Evolutionary conservation across 2,888 invertebrate species (phyloP).

Genomic region (Sisyra nigra): DNA sequence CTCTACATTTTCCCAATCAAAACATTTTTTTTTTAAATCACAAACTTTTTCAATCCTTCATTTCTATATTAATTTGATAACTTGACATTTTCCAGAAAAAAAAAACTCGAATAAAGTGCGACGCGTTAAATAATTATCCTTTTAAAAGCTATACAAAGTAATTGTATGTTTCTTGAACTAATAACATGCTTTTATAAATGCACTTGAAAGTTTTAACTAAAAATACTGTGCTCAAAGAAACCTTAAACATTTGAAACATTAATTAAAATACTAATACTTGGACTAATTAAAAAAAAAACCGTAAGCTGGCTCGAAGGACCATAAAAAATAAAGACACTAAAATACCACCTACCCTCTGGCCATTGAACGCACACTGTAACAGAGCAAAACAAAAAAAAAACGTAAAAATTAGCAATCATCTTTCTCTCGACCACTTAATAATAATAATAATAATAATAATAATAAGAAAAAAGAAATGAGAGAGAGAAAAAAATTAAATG

Average conservation of each 20-base stretch:
- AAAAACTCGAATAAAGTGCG: not conserved
- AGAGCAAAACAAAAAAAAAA: constrained; percentile 22
- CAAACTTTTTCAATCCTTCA: not conserved
- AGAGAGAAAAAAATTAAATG: not conserved
- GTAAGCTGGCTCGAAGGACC: not conserved
- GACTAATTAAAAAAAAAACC: not conserved
- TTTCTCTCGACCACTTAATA: not conserved
- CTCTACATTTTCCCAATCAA: constrained; percentile 22
- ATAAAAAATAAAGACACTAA: constrained; percentile 6
- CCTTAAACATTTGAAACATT: too few relatives aligned
- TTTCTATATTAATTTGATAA: not conserved
- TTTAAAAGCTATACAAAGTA: too few relatives aligned
- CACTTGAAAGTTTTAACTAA: too few relatives aligned
- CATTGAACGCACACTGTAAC: constrained; percentile 82
- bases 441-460: not conserved
- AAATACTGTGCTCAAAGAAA: too few relatives aligned
- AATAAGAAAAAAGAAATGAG: not conserved
- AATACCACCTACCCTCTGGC: constrained; percentile 62
- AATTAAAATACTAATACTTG: not conserved
- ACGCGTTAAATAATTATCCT: too few relatives aligned
- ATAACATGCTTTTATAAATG: too few relatives aligned
- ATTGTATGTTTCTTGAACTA: too few relatives aligned
- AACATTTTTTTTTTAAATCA: not conserved
- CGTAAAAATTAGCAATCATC: constrained; percentile 4
- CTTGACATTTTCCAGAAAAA: not conserved